Percentiles rank a stretch among this genome's conserved stretches.
phyloP scores from a whole-genome alignment of 2,113 vertebrate species.

The Ascaphus truei region DNA sequence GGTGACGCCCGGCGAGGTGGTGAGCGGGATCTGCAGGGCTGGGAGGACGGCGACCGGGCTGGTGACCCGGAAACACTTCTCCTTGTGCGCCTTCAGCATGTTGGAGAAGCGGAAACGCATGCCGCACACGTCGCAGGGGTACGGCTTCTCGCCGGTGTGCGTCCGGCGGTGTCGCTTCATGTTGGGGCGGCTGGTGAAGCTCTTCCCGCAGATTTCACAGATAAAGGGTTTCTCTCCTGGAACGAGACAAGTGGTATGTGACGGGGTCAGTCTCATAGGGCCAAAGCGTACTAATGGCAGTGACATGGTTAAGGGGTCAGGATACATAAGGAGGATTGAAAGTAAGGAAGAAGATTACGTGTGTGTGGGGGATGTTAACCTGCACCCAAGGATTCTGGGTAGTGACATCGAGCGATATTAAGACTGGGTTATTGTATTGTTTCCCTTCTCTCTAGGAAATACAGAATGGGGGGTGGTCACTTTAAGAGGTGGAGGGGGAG shows the following conservation, averaged over 20 bases:
- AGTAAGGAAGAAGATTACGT: too few species aligned
- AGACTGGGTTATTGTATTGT: too few species aligned
- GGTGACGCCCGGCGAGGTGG: constrained; percentile 41
- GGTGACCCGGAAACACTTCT: constrained; percentile 95
- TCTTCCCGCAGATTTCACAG: constrained; percentile 97
- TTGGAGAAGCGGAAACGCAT: constrained; percentile 98
- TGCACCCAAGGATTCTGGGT: too few species aligned
- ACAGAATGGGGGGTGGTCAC: too few species aligned
- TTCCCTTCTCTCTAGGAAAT: too few species aligned
- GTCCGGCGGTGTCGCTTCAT: constrained; percentile 96
- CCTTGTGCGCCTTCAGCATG: constrained; percentile 97
- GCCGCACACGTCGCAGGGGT: constrained; percentile 92
- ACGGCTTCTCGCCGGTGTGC: constrained; percentile 96
- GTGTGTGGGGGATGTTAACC: too few species aligned
- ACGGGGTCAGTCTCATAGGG: too few species aligned
- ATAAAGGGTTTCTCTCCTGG: constrained; percentile 97
- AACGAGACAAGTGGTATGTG: neutral
- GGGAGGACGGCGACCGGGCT: constrained; percentile 80
- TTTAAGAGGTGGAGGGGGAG: too few species aligned
- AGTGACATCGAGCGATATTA: too few species aligned
- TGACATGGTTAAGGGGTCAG: too few species aligned
- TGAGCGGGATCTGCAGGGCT: constrained; percentile 66
- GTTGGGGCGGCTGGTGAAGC: constrained; percentile 97
- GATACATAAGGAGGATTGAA: too few species aligned
- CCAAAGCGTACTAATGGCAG: too few species aligned